Base-by-base conservation (phyloP, 2,113 vertebrate genomes). In the Brachypodius melanocephalos region DNA sequence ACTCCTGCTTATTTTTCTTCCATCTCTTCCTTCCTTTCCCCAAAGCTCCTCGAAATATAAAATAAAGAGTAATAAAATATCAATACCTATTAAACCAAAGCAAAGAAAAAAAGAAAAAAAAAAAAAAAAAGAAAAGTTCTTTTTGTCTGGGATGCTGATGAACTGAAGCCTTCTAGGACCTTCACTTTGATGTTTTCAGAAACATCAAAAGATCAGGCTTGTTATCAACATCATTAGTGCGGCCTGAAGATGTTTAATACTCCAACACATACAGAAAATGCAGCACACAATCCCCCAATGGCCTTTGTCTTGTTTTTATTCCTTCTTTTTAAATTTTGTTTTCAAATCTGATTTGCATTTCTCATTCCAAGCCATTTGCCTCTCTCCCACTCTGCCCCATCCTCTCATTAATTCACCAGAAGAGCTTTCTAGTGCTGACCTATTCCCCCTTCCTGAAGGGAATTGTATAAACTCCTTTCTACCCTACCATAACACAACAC, bases 201-300 rank as follows among this genome's bases (percentile, higher is more conserved):
- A 95, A 97, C 93, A 95, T 96, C 97, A 97, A 97, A 97, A 97
- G 90, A 97, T 86, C 67, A 51, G 54, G 80, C 86, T 96, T 89
- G 76, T 96, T 93, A 96, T 84, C 88, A 96, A 73, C 90, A 96
- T 97, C 96, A 96, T 97, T 96, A 97, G 84, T 3, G 5, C 1
- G 0, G 86, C 84, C 65, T 81, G 85, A 91, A 95, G 71, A 94
- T 86, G 82, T 84, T 96, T 91, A 89, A 90, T 71, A 79, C 96
- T 88, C 76, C 76, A 94, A 67, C 51, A 94, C n/a, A 68, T 22
- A 84, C 15, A 62, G 78, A 82, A 93, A 96, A 93, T 34, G 34
- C 57, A 95, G 69, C 62, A 79, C 51, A 95, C 75, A 90, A 92
- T 86, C 40, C 89, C 96, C 94, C 88, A 86, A 15, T 65, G 80